Conservation (phyloP, 2,113 vertebrate species). For the Ptychochromis oligacanthus region DNA sequence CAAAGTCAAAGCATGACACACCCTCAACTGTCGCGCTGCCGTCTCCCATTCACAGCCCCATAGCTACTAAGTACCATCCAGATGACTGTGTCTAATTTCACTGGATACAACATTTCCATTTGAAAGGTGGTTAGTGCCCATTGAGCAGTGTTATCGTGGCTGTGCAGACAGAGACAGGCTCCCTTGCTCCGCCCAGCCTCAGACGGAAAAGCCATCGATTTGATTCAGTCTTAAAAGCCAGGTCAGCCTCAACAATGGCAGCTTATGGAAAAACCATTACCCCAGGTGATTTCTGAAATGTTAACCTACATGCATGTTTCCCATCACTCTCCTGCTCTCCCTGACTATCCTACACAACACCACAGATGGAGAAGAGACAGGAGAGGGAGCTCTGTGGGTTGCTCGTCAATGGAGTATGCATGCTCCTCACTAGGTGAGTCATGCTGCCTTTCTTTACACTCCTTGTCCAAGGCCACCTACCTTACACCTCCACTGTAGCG, state of each 20-base stretch:
- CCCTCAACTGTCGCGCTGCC: slow-evolving; percentile 30
- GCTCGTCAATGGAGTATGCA: slow-evolving; percentile 57
- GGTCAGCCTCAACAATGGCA: slow-evolving; percentile 67
- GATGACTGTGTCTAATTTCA: slow-evolving; percentile 63
- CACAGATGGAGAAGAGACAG: slow-evolving; percentile 50
- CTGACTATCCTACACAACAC: slow-evolving; percentile 22
- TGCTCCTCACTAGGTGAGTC: slow-evolving; percentile 65
- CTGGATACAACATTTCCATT: slow-evolving; percentile 71
- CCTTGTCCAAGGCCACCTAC: slow-evolving; percentile 68
- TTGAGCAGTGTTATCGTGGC: slow-evolving; percentile 67
- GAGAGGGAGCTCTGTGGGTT: slow-evolving; percentile 53
- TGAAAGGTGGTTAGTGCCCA: slow-evolving; percentile 67
- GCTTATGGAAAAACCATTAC: slow-evolving; percentile 76
- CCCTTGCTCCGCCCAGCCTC: slow-evolving; percentile 49
- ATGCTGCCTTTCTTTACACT: slow-evolving; percentile 66
- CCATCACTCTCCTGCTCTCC: slow-evolving; percentile 23
- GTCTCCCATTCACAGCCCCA: slow-evolving; percentile 34
- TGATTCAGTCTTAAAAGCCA: slow-evolving; percentile 73
- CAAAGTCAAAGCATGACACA: slow-evolving; percentile 38
- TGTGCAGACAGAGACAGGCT: slow-evolving; percentile 59
- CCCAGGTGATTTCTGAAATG: slow-evolving; percentile 67
- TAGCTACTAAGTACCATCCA: slow-evolving; percentile 45
- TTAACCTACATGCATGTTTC: slow-evolving; percentile 60
- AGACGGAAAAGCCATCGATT: slow-evolving; percentile 72
- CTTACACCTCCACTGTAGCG: slow-evolving; percentile 65